Evolutionary conservation across 2,797 vertebrate genomes (phyloP).

Genomic region (Sternotherus odoratus): DNA sequence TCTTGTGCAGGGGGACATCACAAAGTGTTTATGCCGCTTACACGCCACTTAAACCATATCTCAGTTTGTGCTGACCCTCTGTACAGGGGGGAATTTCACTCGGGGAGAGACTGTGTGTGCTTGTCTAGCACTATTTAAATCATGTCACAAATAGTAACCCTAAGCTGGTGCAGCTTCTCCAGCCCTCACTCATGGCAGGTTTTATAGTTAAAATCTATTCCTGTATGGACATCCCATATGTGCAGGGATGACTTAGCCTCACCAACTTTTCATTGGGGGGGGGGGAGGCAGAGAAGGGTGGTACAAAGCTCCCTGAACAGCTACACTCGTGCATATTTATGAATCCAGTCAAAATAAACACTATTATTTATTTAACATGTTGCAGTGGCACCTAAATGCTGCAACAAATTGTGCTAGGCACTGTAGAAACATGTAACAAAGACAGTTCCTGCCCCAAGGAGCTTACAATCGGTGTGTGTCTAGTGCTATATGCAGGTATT

Average conservation of each 20-base stretch:
- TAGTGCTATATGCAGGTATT: background rate
- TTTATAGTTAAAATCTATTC: background rate
- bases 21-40: background rate
- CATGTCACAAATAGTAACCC: background rate
- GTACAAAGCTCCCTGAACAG: background rate
- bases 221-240: accelerated
- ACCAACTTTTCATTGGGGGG: background rate
- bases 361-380: background rate
- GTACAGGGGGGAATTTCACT: background rate
- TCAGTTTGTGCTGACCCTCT: background rate
- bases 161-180: background rate
- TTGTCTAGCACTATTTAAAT: background rate
- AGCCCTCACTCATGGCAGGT: background rate
- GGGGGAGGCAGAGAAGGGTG: background rate
- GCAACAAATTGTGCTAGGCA: background rate
- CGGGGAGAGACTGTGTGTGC: background rate
- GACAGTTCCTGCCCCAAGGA: background rate
- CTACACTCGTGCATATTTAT: background rate
- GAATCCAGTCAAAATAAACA: background rate
- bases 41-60: background rate
- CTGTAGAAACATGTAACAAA: background rate
- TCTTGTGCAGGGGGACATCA: background rate
- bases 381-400: background rate
- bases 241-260: background rate
- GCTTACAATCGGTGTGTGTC: background rate